phyloP scores from a whole-genome alignment of 2,113 vertebrate species.

The Sinocyclocheilus anshuiensis region DNA sequence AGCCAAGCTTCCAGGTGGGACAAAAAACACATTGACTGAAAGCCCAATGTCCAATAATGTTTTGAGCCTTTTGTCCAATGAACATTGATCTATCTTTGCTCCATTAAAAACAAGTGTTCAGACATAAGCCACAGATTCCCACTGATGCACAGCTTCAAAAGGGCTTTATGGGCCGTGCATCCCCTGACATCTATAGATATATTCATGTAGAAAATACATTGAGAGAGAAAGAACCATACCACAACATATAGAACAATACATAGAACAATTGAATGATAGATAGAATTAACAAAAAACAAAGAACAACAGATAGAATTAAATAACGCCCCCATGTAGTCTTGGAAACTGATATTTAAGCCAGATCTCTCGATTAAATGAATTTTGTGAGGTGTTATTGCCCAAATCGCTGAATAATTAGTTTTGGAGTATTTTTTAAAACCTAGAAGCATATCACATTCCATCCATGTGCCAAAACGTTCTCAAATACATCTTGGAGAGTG shows the following conservation, averaged over 20 bases:
- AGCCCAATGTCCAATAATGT: not conserved
- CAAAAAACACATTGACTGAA: not conserved
- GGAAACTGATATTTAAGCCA: not conserved
- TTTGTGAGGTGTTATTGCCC: not conserved
- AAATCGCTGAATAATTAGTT: not conserved
- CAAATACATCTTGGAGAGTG: not conserved
- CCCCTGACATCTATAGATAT: not conserved
- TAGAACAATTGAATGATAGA: not conserved
- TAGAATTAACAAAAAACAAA: no score
- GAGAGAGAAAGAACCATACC: not conserved
- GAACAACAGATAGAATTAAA: not conserved
- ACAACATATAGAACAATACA: not conserved
- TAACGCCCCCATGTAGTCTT: not conserved
- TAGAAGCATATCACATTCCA: not conserved
- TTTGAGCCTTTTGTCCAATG: not conserved
- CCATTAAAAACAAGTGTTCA: not conserved
- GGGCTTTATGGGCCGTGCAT: not conserved
- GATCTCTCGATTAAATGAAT: not conserved
- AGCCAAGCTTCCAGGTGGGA: conserved; percentile 3
- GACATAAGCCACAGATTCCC: conserved; percentile 6
- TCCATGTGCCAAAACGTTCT: not conserved
- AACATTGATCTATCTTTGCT: not conserved
- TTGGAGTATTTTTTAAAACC: not conserved
- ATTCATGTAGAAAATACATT: not conserved
- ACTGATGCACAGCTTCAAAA: not conserved